Evolutionary conservation across 2,888 invertebrate genomes (phyloP).

Genomic region (Tipula confusa): DNA sequence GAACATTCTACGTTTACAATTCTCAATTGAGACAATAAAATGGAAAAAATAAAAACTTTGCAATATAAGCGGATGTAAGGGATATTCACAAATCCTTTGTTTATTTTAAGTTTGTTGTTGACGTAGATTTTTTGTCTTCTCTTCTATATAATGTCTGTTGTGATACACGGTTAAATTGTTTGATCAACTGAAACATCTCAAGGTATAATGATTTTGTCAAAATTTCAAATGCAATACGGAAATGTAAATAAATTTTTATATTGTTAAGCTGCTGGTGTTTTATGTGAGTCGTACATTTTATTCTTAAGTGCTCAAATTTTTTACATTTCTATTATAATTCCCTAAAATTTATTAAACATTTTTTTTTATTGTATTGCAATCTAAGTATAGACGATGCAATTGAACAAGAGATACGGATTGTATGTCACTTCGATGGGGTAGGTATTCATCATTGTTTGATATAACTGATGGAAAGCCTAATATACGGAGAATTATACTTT

Average conservation of each 20-base stretch:
- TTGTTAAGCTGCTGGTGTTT: background rate
- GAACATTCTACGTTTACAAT: background rate
- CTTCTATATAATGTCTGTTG: slow-evolving; percentile 1
- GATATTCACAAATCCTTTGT: background rate
- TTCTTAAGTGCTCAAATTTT: too few species aligned
- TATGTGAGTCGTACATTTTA: background rate
- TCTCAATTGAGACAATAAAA: slow-evolving; percentile 3
- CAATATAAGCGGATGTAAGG: slow-evolving; percentile 25
- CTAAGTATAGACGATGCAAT: too few species aligned
- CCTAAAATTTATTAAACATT: too few species aligned
- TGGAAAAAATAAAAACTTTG: background rate
- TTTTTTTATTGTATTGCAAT: too few species aligned
- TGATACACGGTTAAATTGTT: background rate
- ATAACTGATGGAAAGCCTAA: too few species aligned
- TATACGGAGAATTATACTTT: too few species aligned
- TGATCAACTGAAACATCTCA: background rate
- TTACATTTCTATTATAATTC: too few species aligned
- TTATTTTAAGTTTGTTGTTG: background rate
- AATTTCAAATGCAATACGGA: background rate
- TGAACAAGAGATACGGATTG: too few species aligned
- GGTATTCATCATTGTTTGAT: too few species aligned
- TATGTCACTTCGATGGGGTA: too few species aligned
- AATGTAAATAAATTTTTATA: background rate
- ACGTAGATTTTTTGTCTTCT: background rate
- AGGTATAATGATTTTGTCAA: background rate